A percentile compares a stretch with the other conserved stretches of the same genome.
These are phyloP conservation scores for Ephialtes manifestator DNA, from an alignment of 2,888 invertebrate species.

Conservation along the genomic window DNA sequence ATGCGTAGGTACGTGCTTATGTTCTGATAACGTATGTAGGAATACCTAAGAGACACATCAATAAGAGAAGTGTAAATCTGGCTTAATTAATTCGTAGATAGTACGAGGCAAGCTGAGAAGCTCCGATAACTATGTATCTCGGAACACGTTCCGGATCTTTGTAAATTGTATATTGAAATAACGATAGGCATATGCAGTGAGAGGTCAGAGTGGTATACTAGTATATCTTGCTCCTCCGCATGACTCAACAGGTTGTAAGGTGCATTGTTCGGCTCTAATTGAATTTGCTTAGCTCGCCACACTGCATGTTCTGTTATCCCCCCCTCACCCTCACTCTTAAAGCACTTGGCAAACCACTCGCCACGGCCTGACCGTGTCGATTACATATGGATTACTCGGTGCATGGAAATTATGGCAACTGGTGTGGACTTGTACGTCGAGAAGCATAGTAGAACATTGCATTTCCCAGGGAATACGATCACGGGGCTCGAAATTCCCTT, in stretches of 20 bases:
- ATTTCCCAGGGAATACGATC: slow-evolving; percentile 16
- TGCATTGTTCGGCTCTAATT: slow-evolving; percentile 79
- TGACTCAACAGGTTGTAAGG: slow-evolving; percentile 79
- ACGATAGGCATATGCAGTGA: background rate
- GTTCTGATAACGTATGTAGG: background rate
- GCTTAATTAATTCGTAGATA: slow-evolving; percentile 2
- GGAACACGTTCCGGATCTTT: background rate
- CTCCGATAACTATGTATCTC: background rate
- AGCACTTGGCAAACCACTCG: slow-evolving; percentile 67
- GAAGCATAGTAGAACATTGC: background rate
- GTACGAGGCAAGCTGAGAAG: background rate
- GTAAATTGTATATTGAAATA: slow-evolving; percentile 24
- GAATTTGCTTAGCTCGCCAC: slow-evolving; percentile 78
- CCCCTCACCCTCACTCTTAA: slow-evolving; percentile 71
- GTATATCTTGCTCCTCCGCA: slow-evolving; percentile 56
- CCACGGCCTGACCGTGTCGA: slow-evolving; percentile 74
- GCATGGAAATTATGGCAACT: slow-evolving; percentile 74
- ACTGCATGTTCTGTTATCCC: slow-evolving; percentile 64
- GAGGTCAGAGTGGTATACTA: slow-evolving; percentile 27
- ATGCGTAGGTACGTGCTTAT: background rate
- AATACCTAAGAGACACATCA: background rate
- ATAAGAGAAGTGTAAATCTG: background rate
- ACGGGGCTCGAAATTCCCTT: background rate
- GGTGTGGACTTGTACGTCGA: slow-evolving; percentile 12
- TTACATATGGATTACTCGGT: slow-evolving; percentile 76